These are phyloP conservation scores for Sinocyclocheilus anshuiensis DNA, from an alignment of 2,113 vertebrate species.

Conservation along the genomic window DNA sequence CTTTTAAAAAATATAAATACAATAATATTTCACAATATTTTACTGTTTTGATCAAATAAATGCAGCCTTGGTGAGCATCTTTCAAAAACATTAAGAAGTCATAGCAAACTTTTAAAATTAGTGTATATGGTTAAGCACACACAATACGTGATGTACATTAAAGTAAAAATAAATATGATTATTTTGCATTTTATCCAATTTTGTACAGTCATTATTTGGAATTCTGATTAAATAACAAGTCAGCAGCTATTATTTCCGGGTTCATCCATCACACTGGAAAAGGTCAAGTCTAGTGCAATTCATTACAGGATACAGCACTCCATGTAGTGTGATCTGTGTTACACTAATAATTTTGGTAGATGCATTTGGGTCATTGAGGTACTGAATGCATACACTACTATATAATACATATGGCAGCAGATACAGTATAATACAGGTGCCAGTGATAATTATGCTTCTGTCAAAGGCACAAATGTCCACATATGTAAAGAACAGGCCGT, in stretches of 20 bases:
- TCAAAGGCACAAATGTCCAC: not conserved
- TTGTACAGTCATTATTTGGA: not conserved
- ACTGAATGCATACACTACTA: not conserved
- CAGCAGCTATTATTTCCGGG: not conserved
- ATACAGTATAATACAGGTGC: not conserved
- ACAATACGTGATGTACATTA: not conserved
- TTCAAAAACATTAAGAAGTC: not conserved
- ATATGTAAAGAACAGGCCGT: not conserved
- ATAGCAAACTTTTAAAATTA: not conserved
- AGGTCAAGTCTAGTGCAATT: not conserved
- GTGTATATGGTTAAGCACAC: not conserved
- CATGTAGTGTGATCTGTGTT: not conserved
- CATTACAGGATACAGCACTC: not conserved
- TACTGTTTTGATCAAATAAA: not conserved
- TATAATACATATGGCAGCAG: not conserved
- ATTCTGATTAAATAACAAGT: not conserved
- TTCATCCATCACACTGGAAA: not conserved
- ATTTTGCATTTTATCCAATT: not conserved
- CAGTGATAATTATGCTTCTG: not conserved
- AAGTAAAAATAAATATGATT: not conserved
- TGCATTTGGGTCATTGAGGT: not conserved
- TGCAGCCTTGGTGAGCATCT: not conserved
- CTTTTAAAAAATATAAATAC: not conserved
- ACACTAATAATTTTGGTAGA: not conserved
- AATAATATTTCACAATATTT: not conserved